Base-by-base conservation (phyloP, 2,797 vertebrate species). In the Pagetopsis macropterus region DNA sequence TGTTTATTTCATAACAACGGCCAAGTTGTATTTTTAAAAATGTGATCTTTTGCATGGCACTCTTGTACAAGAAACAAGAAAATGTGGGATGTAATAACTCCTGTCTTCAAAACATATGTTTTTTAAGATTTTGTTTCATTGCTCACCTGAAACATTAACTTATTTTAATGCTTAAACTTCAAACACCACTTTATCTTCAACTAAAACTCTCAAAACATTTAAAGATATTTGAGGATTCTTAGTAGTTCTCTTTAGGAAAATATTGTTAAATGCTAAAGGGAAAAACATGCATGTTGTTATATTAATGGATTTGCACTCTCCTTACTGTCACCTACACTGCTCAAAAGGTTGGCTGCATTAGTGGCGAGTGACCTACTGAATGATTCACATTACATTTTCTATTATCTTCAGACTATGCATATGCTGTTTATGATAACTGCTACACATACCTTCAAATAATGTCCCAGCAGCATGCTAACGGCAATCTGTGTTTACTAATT, bases 401-500 rank as follows among this genome's bases (percentile, higher is more conserved):
- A 40, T 41, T 43, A 62, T 56, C 8, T 43, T 44, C 16, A 33
- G 6, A 23, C 37, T 52, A 12, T 33, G 56, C 33, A 40, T 43
- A 16, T 6, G 41, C 15, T 55, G 55, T 59, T 70, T 31, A 40
- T 45, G 9, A 44, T 12, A 44, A 52, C 17, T 41, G 33, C 54
- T 16, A 31, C 23, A 37, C 16, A 2, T 4, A 33, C 48, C 71
- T 56, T 57, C 43, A 70, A 76, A 67, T 72, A 75, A 79, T 52
- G 69, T 55, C 68, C 57, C 40, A 8, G 73, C 63, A 78, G 54
- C 44, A 31, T 40, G 65, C 50, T 50, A 48, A n/a, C 48, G 13
- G 66, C 70, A 12, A 23, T 9, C 2, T 2, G 40, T 63, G 79
- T 76, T 75, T 54, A 55, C 76, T 23, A 23, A 23, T 23, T 79